phyloP scores from a whole-genome alignment of 2,888 invertebrate genomes.

The Andrena haemorrhoa region DNA sequence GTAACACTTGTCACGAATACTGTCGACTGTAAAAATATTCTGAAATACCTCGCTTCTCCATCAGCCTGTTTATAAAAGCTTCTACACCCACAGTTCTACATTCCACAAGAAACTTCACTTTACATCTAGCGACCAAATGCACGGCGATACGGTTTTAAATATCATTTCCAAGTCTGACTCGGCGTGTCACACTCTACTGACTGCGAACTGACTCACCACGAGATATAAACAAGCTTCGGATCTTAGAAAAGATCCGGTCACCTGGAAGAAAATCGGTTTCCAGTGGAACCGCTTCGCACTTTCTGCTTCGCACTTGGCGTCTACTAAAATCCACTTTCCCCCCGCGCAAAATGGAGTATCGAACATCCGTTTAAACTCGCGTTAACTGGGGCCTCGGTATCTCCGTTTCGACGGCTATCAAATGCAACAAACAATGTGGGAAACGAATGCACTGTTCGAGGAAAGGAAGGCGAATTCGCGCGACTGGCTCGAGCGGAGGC shows the following conservation, averaged over 20 bases:
- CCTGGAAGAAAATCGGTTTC: neutral
- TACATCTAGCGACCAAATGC: neutral
- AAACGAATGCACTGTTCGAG: no score
- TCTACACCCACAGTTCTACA: neutral
- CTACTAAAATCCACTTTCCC: neutral
- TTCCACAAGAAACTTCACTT: neutral
- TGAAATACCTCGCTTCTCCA: no score
- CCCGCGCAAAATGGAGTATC: neutral
- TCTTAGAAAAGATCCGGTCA: neutral
- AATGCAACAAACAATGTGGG: no score
- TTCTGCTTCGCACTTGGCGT: no score
- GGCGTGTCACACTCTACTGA: conserved; percentile 1
- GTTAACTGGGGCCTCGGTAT: no score
- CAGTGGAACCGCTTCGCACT: neutral
- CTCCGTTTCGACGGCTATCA: no score
- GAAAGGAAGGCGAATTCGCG: no score
- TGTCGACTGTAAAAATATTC: no score
- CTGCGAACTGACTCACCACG: conserved; percentile 2
- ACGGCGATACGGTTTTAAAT: neutral
- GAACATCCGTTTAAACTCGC: neutral
- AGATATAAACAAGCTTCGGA: neutral
- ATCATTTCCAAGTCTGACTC: neutral
- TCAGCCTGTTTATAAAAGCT: neutral
- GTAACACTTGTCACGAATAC: no score
- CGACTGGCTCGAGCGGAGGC: no score